Evolutionary conservation across 2,888 invertebrate species (phyloP), one percentile per base, ranked within the genome.

Genomic region (Sinelater perroti): DNA sequence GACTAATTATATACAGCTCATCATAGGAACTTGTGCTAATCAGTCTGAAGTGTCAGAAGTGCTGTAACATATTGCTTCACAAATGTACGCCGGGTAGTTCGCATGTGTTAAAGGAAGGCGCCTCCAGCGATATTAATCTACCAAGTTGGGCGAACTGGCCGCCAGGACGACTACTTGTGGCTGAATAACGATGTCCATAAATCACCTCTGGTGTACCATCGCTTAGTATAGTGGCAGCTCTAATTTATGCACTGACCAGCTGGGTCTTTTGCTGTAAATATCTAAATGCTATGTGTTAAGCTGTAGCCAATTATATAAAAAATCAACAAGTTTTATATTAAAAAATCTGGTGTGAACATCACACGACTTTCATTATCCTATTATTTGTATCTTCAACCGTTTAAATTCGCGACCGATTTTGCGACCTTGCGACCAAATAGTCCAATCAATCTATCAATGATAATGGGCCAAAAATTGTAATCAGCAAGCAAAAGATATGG

Each of bases 101-200:
- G 53, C 52, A 58, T 58, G 58, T 58, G 50, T 49, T 56, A 58
- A 61, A 51, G 51, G 55, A 58, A 58, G 58, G 60, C 56, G 55
- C 59, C 55, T 58, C 54, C 42, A 40, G 40, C 54, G 56, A 59
- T 63, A 63, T 67, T 66, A 69, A 69, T 64, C 66, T 64, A 64
- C 63, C 57, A 61, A 66, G 60, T 67, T 66, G 62, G 61, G 53
- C 63, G 50, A 46, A 36, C 44, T 52, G 61, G 44, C 50, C 65
- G 58, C 51, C 55, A 60, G 55, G 57, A 64, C 54, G 59, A 58
- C 59, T 54, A 64, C 64, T 65, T 65, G 67, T 61, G 65, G 67
- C 58, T 65, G 64, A 67, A 69, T 69, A 67, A 69, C 67, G 67
- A 59, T 51, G 46, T 18, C 33, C 51, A 67, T 69, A 69, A 69